Evolutionary conservation across 1,140 invertebrate species (phyloP).

Genomic region (Rhizoglyphus robini): DNA sequence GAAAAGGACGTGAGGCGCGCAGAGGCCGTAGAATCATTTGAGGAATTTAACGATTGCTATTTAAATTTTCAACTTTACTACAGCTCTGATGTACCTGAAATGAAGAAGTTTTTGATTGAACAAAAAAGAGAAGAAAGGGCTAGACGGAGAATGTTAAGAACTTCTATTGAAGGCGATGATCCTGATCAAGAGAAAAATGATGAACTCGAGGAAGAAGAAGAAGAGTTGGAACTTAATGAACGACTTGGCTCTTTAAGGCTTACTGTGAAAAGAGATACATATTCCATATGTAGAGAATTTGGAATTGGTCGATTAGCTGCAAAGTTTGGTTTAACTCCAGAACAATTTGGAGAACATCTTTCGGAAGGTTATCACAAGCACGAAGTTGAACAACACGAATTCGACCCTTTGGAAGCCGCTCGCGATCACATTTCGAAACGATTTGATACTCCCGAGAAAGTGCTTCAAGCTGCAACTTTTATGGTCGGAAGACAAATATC

Average conservation of each 20-base stretch:
- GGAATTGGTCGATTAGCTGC: slow-evolving; percentile 69
- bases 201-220: slow-evolving; percentile 26
- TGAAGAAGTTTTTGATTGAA: slow-evolving; percentile 52
- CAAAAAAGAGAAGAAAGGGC: slow-evolving; percentile 43
- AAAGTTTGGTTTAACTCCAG: slow-evolving; percentile 84
- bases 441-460: slow-evolving; percentile 53
- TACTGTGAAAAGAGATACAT: slow-evolving; percentile 63
- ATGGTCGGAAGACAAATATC: slow-evolving; percentile 89
- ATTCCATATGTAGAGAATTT: slow-evolving; percentile 66
- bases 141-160: slow-evolving; percentile 14
- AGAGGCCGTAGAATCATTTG: slow-evolving; percentile 60
- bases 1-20: slow-evolving; percentile 28
- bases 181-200: slow-evolving; percentile 6
- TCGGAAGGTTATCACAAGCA: slow-evolving; percentile 92
- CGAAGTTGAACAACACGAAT: slow-evolving; percentile 80
- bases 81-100: slow-evolving; percentile 62
- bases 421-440: slow-evolving; percentile 43
- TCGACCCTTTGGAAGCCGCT: slow-evolving; percentile 62
- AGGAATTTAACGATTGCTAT: slow-evolving; percentile 83
- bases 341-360: slow-evolving; percentile 92
- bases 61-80: slow-evolving; percentile 88
- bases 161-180: not conserved
- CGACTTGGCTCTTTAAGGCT: slow-evolving; percentile 43
- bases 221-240: slow-evolving; percentile 38
- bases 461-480: slow-evolving; percentile 70